These are phyloP conservation scores for Danionella cerebrum DNA, from an alignment of 2,113 vertebrate genomes.

Conservation along the genomic window DNA sequence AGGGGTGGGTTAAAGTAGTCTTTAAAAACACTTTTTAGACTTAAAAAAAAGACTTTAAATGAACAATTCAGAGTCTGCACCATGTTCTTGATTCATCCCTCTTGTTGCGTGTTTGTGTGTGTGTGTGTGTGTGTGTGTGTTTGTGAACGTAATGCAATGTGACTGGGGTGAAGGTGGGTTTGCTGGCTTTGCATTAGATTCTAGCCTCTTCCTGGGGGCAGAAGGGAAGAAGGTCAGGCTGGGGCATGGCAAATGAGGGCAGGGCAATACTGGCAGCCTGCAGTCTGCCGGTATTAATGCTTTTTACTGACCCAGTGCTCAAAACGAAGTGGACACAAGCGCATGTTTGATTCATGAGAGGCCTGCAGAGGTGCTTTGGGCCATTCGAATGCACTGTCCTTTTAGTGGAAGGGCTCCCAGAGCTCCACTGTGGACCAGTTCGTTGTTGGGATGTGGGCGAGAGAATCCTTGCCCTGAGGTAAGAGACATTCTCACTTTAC, in stretches of 20 bases:
- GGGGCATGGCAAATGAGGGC: slow-evolving; percentile 59
- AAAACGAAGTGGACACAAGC: slow-evolving; percentile 56
- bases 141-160: slow-evolving; percentile 59
- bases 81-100: slow-evolving; percentile 24
- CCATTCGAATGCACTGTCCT: slow-evolving; percentile 63
- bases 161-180: slow-evolving; percentile 57
- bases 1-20: no score
- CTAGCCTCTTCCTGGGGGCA: slow-evolving; percentile 57
- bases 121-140: slow-evolving; percentile 31
- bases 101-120: slow-evolving; percentile 16
- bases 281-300: slow-evolving; percentile 58
- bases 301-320: slow-evolving; percentile 60
- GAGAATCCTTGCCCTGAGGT: not conserved
- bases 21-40: no score
- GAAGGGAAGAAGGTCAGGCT: slow-evolving; percentile 50
- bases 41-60: no score
- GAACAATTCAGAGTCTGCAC: slow-evolving; percentile 43
- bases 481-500: not conserved
- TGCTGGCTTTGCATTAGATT: slow-evolving; percentile 50
- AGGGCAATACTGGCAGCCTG: slow-evolving; percentile 51
- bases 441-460: not conserved
- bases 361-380: slow-evolving; percentile 56
- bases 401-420: slow-evolving; percentile 37
- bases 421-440: not conserved
- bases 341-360: slow-evolving; percentile 71